These are phyloP conservation scores for Acanthosoma haemorrhoidale DNA, from an alignment of 2,888 invertebrate species.

Conservation along the genomic window DNA sequence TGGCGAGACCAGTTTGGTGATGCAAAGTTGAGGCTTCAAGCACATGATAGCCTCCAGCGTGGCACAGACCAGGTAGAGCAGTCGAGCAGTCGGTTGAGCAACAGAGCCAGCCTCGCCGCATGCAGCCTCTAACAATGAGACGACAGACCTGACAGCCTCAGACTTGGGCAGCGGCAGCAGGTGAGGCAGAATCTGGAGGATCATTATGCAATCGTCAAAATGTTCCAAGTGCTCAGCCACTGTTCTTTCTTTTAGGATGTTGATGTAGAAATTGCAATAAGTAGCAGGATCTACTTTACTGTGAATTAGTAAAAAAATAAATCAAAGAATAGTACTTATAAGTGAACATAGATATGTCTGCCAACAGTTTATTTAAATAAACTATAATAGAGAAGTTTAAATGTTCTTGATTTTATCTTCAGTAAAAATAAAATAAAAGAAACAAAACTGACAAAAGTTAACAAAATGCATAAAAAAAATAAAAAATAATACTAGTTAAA, in stretches of 20 bases:
- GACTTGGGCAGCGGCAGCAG: slow-evolving; percentile 28
- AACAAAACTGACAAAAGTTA: too few relatives aligned
- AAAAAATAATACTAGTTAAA: too few relatives aligned
- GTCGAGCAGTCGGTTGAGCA: neutral
- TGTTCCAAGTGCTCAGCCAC: neutral
- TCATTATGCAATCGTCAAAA: slow-evolving; percentile 21
- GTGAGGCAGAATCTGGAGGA: slow-evolving; percentile 31
- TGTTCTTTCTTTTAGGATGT: neutral
- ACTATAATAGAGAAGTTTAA: too few relatives aligned
- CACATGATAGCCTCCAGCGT: slow-evolving; percentile 30
- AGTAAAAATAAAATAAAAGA: too few relatives aligned
- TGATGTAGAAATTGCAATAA: slow-evolving; percentile 11
- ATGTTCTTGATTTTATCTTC: too few relatives aligned
- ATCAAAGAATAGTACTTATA: neutral
- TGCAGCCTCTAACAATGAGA: slow-evolving; percentile 45
- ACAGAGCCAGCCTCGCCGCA: slow-evolving; percentile 33
- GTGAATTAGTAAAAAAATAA: neutral
- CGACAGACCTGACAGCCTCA: slow-evolving; percentile 1
- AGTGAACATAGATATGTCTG: too few relatives aligned
- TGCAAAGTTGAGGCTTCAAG: slow-evolving; percentile 26
- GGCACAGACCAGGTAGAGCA: slow-evolving; percentile 15
- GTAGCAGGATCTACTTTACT: slow-evolving; percentile 1
- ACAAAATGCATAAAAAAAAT: too few relatives aligned
- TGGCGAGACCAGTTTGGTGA: slow-evolving; percentile 23
- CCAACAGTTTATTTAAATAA: too few relatives aligned